phyloP scores from a whole-genome alignment of 92 coral and sea anemone species.

The Ricordea florida region DNA sequence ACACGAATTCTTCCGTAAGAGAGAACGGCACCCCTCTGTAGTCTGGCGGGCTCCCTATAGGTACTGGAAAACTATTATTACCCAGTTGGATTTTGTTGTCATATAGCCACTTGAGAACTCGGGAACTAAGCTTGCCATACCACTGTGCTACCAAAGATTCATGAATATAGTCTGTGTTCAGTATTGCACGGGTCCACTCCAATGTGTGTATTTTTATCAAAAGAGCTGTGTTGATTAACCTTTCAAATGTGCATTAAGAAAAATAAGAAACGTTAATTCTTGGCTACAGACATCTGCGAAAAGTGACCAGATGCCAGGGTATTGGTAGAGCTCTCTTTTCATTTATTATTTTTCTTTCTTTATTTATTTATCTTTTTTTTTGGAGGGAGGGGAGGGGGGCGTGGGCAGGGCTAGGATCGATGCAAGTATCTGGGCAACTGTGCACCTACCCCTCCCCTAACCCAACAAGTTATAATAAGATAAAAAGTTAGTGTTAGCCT shows the following conservation, averaged over 20 bases:
- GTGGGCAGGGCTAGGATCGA: no score
- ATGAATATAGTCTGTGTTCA: conserved; percentile 58
- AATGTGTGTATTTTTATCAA: conserved; percentile 72
- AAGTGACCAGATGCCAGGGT: no score
- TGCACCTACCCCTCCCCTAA: no score
- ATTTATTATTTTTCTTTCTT: no score
- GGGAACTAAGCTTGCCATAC: conserved; percentile 56
- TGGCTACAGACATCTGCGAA: no score
- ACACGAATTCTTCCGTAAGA: conserved; percentile 79
- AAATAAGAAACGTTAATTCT: background rate
- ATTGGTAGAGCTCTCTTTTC: no score
- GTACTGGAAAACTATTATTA: conserved; percentile 25
- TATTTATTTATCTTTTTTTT: no score
- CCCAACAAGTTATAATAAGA: no score
- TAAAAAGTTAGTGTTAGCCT: no score
- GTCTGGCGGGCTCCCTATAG: conserved; percentile 53
- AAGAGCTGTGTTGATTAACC: conserved; percentile 77
- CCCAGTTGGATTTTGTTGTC: conserved; percentile 23
- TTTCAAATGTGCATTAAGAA: conserved; percentile 5
- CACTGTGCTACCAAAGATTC: conserved; percentile 70
- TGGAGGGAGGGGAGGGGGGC: no score
- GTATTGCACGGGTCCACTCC: conserved; percentile 84
- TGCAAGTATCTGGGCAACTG: no score
- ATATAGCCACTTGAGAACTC: conserved; percentile 11
- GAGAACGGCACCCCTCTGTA: conserved; percentile 76